Conservation (phyloP, 2,113 vertebrate species). For the Campylomormyrus tamandua region DNA sequence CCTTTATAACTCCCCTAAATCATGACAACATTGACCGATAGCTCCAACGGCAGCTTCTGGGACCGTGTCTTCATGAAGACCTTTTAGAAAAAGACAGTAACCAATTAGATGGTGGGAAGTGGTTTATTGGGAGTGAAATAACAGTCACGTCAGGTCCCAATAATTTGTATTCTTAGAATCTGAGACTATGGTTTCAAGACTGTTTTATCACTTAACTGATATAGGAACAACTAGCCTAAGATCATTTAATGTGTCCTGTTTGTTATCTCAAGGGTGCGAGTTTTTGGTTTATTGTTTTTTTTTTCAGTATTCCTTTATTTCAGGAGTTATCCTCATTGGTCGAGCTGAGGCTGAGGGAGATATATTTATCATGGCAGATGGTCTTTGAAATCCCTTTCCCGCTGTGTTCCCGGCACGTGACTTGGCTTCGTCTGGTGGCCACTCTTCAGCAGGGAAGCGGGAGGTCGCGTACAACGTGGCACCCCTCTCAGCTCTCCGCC, state of each 20-base stretch:
- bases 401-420: neutral
- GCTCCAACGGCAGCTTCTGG: neutral
- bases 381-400: constrained; percentile 8
- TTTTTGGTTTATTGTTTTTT: neutral
- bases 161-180: neutral
- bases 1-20: neutral
- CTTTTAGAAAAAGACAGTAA: neutral
- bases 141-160: neutral
- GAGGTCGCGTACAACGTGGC: neutral
- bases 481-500: neutral
- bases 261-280: neutral
- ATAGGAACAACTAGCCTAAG: neutral
- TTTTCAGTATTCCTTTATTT: neutral
- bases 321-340: neutral
- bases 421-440: neutral
- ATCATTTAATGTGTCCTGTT: neutral
- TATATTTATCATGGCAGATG: neutral
- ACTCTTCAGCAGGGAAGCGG: neutral
- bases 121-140: neutral
- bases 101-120: neutral
- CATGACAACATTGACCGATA: neutral
- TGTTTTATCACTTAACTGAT: neutral
- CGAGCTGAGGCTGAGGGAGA: neutral
- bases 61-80: neutral
- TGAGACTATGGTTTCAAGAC: neutral